phyloP scores from a whole-genome alignment of 1,140 invertebrate genomes.

The Apis laboriosa region DNA sequence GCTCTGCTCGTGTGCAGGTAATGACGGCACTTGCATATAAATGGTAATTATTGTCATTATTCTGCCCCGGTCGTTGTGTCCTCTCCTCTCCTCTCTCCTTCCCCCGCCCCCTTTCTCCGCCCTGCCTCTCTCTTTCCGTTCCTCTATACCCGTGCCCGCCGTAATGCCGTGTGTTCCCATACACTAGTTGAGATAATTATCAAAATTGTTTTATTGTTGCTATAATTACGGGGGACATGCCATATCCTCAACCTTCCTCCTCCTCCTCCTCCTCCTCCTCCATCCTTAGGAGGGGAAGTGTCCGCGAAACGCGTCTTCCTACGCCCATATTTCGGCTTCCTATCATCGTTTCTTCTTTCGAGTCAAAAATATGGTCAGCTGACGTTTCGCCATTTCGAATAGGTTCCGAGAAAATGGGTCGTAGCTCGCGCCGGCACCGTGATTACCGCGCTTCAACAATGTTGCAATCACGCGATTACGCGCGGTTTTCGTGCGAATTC shows the following conservation, averaged over 20 bases:
- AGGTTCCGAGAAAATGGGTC: conserved; percentile 60
- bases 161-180: conserved; percentile 79
- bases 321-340: conserved; percentile 27
- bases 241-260: conserved; percentile 52
- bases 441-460: conserved; percentile 55
- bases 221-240: conserved; percentile 80
- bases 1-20: conserved; percentile 81
- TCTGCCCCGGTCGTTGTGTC: conserved; percentile 77
- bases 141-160: conserved; percentile 62
- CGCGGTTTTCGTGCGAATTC: conserved; percentile 55
- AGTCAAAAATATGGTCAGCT: conserved; percentile 49
- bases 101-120: conserved; percentile 22
- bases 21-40: conserved; percentile 81
- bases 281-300: conserved; percentile 12
- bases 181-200: conserved; percentile 81
- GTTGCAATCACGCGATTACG: conserved; percentile 60
- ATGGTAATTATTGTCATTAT: conserved; percentile 82
- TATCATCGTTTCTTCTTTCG: conserved; percentile 52
- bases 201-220: conserved; percentile 81
- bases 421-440: conserved; percentile 49
- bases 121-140: conserved; percentile 47
- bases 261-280: background rate
- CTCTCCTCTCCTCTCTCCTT: conserved; percentile 46
- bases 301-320: conserved; percentile 41
- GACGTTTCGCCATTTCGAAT: conserved; percentile 63